Evolutionary conservation across 2,797 vertebrate species (phyloP).

Genomic region (Graptemys geographica): DNA sequence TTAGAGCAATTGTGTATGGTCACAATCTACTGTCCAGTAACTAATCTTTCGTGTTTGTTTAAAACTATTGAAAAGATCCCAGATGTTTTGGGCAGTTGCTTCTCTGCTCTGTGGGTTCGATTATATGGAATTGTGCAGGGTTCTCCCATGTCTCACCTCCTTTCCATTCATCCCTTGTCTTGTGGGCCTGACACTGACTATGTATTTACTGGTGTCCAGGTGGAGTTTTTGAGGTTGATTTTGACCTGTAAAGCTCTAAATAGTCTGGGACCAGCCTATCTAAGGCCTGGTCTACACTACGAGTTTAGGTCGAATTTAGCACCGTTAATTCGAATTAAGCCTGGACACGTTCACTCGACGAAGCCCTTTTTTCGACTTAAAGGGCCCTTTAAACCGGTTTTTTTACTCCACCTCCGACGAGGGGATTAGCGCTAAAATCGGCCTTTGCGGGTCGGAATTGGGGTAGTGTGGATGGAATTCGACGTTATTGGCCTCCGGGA

Average conservation of each 20-base stretch:
- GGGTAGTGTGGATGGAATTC: too few relatives aligned
- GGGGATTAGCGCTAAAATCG: too few relatives aligned
- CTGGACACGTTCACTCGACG: too few relatives aligned
- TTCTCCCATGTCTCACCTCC: neutral
- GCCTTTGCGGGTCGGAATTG: too few relatives aligned
- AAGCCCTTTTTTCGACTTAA: too few relatives aligned
- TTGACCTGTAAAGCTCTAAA: neutral
- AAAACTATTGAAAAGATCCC: neutral
- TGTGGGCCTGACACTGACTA: neutral
- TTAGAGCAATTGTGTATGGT: neutral
- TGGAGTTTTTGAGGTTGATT: neutral
- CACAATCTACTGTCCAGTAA: neutral
- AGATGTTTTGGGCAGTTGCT: neutral
- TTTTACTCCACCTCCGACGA: too few relatives aligned
- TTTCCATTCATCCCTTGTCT: neutral
- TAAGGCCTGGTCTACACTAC: neutral
- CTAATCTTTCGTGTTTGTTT: neutral
- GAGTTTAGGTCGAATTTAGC: too few relatives aligned
- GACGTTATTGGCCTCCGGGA: too few relatives aligned
- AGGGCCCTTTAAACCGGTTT: too few relatives aligned
- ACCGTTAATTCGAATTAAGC: too few relatives aligned
- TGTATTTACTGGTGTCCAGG: neutral
- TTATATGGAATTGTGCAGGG: neutral
- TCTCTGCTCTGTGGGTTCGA: neutral
- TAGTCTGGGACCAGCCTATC: neutral